A percentile compares a stretch with the other conserved stretches of the same genome.
Evolutionary conservation across 1,140 invertebrate species (phyloP).

Genomic region (Pogonomyrmex californicus): DNA sequence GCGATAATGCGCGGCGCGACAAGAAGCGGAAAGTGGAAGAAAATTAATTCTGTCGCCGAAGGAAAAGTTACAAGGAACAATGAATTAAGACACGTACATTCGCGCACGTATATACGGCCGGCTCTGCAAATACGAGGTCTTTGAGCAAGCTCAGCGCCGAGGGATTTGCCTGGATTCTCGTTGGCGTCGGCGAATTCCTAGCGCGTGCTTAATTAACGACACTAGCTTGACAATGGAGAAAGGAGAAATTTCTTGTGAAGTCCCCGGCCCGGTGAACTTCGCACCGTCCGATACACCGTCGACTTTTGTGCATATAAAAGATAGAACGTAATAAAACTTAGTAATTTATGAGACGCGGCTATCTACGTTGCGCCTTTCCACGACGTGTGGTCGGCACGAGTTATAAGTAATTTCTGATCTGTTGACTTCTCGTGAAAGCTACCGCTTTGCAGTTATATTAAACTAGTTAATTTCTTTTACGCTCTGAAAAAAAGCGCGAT

Average conservation of each 20-base stretch:
- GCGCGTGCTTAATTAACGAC: slow-evolving; percentile 64
- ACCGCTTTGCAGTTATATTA: not conserved
- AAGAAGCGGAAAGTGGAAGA: slow-evolving; percentile 52
- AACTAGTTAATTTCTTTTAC: not conserved
- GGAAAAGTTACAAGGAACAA: slow-evolving; percentile 58
- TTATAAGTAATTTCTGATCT: not conserved
- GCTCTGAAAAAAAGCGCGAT: not conserved
- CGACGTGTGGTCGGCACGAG: not conserved
- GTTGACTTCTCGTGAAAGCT: not conserved
- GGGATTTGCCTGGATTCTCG: slow-evolving; percentile 46
- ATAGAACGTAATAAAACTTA: slow-evolving; percentile 27
- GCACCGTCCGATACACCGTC: slow-evolving; percentile 46
- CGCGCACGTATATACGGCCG: slow-evolving; percentile 31
- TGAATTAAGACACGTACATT: slow-evolving; percentile 54
- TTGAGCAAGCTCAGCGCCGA: slow-evolving; percentile 57
- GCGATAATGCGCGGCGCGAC: slow-evolving; percentile 24
- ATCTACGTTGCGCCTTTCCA: not conserved
- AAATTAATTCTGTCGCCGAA: slow-evolving; percentile 59
- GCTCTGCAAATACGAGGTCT: slow-evolving; percentile 55
- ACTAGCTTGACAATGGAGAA: slow-evolving; percentile 57
- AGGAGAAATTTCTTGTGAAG: slow-evolving; percentile 62
- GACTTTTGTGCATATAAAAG: slow-evolving; percentile 46
- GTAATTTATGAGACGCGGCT: slow-evolving; percentile 29
- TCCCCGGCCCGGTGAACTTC: slow-evolving; percentile 48
- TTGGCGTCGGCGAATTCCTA: slow-evolving; percentile 55